Evolutionary conservation across 2,797 vertebrate species (phyloP), one percentile per base, ranked within the genome.

Genomic region (Pipistrellus pipistrellus): DNA sequence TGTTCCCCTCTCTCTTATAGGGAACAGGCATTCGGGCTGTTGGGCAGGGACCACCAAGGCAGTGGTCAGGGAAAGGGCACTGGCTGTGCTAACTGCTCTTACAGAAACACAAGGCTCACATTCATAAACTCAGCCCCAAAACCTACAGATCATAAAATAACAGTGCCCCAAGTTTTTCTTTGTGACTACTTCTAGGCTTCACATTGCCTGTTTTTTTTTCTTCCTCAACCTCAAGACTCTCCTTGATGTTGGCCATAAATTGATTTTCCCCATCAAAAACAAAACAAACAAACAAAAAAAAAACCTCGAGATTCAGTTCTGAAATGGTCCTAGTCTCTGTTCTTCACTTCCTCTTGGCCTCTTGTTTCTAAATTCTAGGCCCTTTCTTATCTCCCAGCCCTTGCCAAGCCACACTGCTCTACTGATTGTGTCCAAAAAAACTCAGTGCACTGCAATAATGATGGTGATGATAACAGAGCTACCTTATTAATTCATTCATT

Each of bases 241-340:
- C 27, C 66, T 86, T 83, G 57, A 64, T 46, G 20, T 81, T 86
- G 59, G 59, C 91, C 80, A 78, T 32, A 82, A 83, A 69, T 57
- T 91, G 32, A 75, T 78, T 82, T 90, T 21, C 73, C 20, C 35
- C 25, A 82, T 91, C 59, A 66, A 69, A 62, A 87, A 51, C 13
- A 51, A 51, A 51, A 48, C 44, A 48, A 48, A 44, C 8, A 44
- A 48, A 46, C 44, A 46, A 46, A 46, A 46, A 44, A 46, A 46
- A 46, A 46, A 11, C 44, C 46, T 14, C 46, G 57, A 80, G 21
- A 30, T 59, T 30, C 9, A 78, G 14, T 44, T 93, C 51, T 48
- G n/a, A 78, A 75, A 62, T 66, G 51, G 48, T 38, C 38, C 35
- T 72, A 5, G 6, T 15, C 51, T 55, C 30, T 55, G 0, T 59